Conservation (phyloP, 1,140 invertebrate genomes). For the Pseudomyrmex flavicornis region DNA sequence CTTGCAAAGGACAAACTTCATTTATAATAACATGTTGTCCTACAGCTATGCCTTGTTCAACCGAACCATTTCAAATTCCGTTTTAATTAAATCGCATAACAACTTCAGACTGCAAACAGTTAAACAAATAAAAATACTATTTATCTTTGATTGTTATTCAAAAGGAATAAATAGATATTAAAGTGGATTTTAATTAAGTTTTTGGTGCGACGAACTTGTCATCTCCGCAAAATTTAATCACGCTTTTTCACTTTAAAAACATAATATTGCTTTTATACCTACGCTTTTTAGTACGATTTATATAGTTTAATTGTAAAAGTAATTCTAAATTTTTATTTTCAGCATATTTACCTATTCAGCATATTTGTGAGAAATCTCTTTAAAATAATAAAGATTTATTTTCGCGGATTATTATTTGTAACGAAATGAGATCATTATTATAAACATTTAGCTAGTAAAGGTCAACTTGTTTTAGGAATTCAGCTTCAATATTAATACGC, state of each 20-base stretch:
- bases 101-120: neutral
- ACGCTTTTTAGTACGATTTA: neutral
- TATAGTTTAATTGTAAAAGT: neutral
- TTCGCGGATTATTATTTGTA: neutral
- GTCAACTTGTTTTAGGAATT: neutral
- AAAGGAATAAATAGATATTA: neutral
- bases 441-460: neutral
- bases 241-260: neutral
- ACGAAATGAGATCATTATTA: neutral
- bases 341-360: neutral
- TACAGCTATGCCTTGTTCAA: neutral
- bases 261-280: neutral
- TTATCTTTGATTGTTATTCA: neutral
- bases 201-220: neutral
- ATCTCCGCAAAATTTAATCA: constrained; percentile 19
- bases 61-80: constrained; percentile 13
- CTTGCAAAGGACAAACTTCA: constrained; percentile 34
- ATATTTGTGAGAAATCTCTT: neutral
- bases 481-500: neutral
- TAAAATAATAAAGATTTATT: neutral
- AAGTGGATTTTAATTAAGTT: constrained; percentile 4
- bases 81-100: constrained; percentile 35
- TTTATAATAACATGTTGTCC: constrained; percentile 40
- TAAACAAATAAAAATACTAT: neutral
- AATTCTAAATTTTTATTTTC: neutral